Evolutionary conservation across 1,140 invertebrate species (phyloP).

Genomic region (Trypoxylus dichotomus): DNA sequence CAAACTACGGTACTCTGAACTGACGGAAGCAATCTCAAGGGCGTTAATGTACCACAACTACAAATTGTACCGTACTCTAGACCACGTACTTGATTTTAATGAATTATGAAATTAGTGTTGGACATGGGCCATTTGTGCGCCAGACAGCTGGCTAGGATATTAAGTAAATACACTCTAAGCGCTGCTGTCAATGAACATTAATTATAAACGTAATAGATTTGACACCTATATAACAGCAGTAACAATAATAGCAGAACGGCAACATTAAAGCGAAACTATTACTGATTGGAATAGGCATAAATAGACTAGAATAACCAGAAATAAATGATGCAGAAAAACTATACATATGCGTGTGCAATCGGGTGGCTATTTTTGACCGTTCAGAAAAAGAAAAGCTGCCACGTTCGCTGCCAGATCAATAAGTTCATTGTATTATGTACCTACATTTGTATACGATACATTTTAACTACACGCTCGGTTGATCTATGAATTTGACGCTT

Average conservation of each 20-base stretch:
- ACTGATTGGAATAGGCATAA: neutral
- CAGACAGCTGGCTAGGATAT: slow-evolving; percentile 7
- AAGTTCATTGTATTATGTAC: slow-evolving; percentile 19
- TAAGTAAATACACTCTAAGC: slow-evolving; percentile 1
- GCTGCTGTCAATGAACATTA: neutral
- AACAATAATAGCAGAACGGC: neutral
- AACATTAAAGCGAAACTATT: neutral
- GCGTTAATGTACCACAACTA: neutral
- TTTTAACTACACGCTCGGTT: neutral
- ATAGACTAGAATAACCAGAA: slow-evolving; percentile 8
- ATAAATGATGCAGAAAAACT: slow-evolving; percentile 14
- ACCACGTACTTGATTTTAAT: neutral
- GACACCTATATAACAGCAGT: neutral
- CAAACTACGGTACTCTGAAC: neutral
- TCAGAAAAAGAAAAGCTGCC: slow-evolving; percentile 2
- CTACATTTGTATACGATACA: neutral
- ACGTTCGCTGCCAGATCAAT: slow-evolving; percentile 20
- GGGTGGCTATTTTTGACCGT: neutral
- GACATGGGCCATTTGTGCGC: neutral
- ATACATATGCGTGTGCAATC: neutral
- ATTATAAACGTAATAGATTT: slow-evolving; percentile 7
- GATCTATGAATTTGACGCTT: neutral
- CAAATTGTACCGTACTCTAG: neutral
- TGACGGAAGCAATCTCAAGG: neutral
- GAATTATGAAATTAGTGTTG: slow-evolving; percentile 15